Percentiles rank a stretch among this genome's conserved stretches.
Evolutionary conservation across 2,113 vertebrate genomes (phyloP).

Genomic region (Echinops telfairi): DNA sequence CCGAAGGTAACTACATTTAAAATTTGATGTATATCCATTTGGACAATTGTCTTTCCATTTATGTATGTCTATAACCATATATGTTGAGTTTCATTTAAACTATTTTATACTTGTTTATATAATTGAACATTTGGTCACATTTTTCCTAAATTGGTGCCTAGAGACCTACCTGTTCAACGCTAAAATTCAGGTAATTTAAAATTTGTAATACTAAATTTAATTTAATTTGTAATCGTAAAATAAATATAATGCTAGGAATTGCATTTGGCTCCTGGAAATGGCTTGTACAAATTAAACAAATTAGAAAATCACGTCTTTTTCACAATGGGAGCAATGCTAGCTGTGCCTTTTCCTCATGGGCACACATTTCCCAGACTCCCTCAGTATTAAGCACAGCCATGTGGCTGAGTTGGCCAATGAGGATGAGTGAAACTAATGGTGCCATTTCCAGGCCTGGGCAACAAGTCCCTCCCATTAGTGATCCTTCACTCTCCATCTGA

Average conservation of each 20-base stretch:
- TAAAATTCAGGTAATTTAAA: not conserved
- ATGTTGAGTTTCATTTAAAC: slow-evolving; percentile 27
- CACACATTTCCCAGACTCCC: not conserved
- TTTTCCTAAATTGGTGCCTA: not conserved
- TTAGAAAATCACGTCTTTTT: slow-evolving; percentile 8
- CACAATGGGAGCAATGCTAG: not conserved
- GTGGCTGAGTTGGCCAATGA: not conserved
- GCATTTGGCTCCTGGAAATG: not conserved
- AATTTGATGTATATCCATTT: slow-evolving; percentile 31
- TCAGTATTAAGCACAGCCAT: not conserved
- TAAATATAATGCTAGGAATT: not conserved
- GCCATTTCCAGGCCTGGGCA: not conserved
- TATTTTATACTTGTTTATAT: slow-evolving; percentile 3
- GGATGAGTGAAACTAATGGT: not conserved
- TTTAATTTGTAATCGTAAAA: not conserved
- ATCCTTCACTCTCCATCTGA: not conserved
- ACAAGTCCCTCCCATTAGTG: not conserved
- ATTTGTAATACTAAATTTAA: too few relatives aligned
- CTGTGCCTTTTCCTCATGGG: not conserved
- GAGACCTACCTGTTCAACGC: not conserved
- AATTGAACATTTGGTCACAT: not conserved
- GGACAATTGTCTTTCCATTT: not conserved
- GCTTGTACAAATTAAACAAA: not conserved
- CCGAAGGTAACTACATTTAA: slow-evolving; percentile 32
- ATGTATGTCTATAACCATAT: not conserved